Base-by-base conservation (phyloP, 2,888 invertebrate genomes). In the Meteorus cinctellus region DNA sequence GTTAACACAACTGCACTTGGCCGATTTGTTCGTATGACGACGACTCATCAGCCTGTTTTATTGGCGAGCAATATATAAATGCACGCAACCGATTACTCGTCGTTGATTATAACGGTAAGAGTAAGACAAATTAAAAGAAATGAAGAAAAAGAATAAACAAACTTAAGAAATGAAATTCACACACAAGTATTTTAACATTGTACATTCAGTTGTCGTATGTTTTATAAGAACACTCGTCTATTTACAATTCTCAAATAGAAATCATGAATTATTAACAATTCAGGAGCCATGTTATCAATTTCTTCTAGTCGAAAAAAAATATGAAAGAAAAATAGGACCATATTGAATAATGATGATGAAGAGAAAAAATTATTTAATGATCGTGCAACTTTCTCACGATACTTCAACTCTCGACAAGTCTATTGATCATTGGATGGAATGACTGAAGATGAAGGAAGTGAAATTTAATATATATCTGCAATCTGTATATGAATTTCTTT, bases 351-450 rank as follows among this genome's bases (percentile, higher is more conserved):
- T 19, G 19, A 59, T 70, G 31, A 55, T 36, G 31, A 16, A 24
- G 24, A 36, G 36, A 70, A 55, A 24, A 69, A 69, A 60, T 60
- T 60, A 70, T 55, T 70, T 27, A 36, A 60, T 70, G 31, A 62
- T 29, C 60, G 48, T 60, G 19, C 19, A 41, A 60, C 70, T 60
- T 70, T 70, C 70, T 70, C 70, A 24, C 36, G 70, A 59, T 19
- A 19, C 19, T 24, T 48, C 41, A 24, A 19, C 69, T 51, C 34
- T 70, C 59, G 24, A 48, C 55, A 55, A 41, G 60, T 70, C 70
- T 36, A 70, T 70, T 41, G 60, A 70, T 70, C 70, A 60, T 70
- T 41, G 59, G 60, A 59, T 55, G n/a, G 19, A 55, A 19, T 55
- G 55, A 19, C 55, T 8, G 55, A 55, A 55, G 4, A 34, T 27